Percentiles rank a stretch among this genome's conserved stretches.
These are phyloP conservation scores for Cataglyphis cursor DNA, from an alignment of 2,888 invertebrate species.

Conservation along the genomic window DNA sequence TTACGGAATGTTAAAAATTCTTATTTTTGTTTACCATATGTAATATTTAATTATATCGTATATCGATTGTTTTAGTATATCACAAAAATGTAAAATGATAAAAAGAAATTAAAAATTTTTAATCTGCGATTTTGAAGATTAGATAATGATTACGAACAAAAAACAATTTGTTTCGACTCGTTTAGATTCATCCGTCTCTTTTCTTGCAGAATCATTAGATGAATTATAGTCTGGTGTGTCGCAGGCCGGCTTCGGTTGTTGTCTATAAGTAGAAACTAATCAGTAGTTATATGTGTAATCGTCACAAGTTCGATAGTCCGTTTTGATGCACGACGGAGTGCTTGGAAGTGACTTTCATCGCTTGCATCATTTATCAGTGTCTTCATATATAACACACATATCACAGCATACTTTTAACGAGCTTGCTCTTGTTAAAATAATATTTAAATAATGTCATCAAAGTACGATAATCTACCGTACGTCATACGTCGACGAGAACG, in stretches of 20 bases:
- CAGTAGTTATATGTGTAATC: conserved; percentile 15
- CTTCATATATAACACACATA: conserved; percentile 34
- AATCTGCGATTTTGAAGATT: not conserved
- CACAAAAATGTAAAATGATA: not conserved
- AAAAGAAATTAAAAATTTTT: not conserved
- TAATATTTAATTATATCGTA: not conserved
- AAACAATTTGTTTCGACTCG: not conserved
- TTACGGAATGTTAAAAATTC: conserved; percentile 2
- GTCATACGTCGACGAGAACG: not conserved
- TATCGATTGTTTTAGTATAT: not conserved
- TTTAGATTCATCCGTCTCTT: conserved; percentile 25
- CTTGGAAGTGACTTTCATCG: conserved; percentile 37
- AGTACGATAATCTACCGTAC: conserved; percentile 4
- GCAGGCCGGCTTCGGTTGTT: conserved; percentile 53
- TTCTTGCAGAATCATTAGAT: conserved; percentile 38
- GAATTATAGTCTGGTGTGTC: conserved; percentile 53
- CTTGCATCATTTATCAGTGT: conserved; percentile 24
- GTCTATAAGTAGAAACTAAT: conserved; percentile 51
- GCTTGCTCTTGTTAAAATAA: conserved; percentile 41
- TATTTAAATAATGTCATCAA: conserved; percentile 2
- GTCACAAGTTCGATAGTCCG: not conserved
- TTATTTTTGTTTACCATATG: not conserved
- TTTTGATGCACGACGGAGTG: conserved; percentile 31
- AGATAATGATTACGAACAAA: not conserved
- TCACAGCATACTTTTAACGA: conserved; percentile 69